Evolutionary conservation across 1,140 invertebrate species (phyloP).

Genomic region (Leptinotarsa texana): DNA sequence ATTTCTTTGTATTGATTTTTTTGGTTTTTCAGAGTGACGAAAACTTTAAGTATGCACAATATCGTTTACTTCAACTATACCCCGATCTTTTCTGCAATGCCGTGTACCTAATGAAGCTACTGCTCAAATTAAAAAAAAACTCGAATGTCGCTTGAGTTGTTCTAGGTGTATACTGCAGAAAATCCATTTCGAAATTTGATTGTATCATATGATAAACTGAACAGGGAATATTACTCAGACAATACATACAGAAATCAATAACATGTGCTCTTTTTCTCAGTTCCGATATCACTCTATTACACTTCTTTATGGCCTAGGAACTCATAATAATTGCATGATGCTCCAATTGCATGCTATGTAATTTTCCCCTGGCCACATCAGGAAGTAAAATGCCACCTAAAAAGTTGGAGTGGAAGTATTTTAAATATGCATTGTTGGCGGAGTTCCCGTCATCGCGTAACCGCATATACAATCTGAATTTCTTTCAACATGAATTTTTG

Average conservation of each 20-base stretch:
- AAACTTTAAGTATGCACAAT: too few species aligned
- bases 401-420: background rate
- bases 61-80: too few species aligned
- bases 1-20: too few species aligned
- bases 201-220: too few species aligned
- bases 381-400: background rate
- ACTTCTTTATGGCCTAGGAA: background rate
- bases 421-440: background rate
- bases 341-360: background rate
- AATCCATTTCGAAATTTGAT: too few species aligned
- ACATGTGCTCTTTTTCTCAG: background rate
- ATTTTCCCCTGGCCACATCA: background rate
- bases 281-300: background rate
- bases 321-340: constrained; percentile 8
- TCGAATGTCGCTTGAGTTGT: too few species aligned
- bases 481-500: background rate
- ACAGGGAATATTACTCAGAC: too few species aligned
- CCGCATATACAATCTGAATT: background rate
- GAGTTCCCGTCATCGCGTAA: background rate
- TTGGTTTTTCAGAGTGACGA: too few species aligned
- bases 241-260: background rate
- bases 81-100: too few species aligned
- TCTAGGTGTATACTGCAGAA: too few species aligned
- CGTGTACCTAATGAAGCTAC: too few species aligned
- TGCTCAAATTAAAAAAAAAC: too few species aligned